Evolutionary conservation across 2,888 invertebrate genomes (phyloP).

Genomic region (Drosophila mimetica): DNA sequence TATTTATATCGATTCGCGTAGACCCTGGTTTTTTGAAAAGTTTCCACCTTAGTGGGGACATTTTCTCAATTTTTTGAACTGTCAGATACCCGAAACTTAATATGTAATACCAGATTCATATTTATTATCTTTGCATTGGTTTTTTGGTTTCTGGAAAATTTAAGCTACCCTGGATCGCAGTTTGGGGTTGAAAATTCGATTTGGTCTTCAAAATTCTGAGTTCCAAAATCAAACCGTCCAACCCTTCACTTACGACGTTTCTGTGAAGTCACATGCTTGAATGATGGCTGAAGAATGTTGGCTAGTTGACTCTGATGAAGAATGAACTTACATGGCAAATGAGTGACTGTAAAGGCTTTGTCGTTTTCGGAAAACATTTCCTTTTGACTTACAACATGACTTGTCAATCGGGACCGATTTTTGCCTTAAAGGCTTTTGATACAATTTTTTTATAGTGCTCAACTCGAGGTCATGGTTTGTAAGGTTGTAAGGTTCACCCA

Average conservation of each 20-base stretch:
- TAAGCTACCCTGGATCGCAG: no score
- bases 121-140: constrained; percentile 2
- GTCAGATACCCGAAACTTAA: constrained; percentile 65
- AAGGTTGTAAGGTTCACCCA: no score
- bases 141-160: no score
- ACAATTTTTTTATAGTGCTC: no score
- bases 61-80: constrained; percentile 67
- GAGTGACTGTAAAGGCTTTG: background rate
- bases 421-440: no score
- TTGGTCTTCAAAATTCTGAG: no score
- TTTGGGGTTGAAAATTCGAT: no score
- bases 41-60: constrained; percentile 16
- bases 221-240: background rate
- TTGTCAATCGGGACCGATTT: no score
- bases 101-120: constrained; percentile 52
- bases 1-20: constrained; percentile 10
- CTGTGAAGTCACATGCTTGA: background rate
- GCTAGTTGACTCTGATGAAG: background rate
- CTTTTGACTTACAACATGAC: no score
- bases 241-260: background rate
- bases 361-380: no score
- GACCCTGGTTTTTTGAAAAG: constrained; percentile 47
- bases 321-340: background rate
- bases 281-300: background rate
- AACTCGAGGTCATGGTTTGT: no score